Evolutionary conservation across 2,888 invertebrate genomes (phyloP), one percentile per base, ranked within the genome.

Genomic region (Cremastobaeus sp.): DNA sequence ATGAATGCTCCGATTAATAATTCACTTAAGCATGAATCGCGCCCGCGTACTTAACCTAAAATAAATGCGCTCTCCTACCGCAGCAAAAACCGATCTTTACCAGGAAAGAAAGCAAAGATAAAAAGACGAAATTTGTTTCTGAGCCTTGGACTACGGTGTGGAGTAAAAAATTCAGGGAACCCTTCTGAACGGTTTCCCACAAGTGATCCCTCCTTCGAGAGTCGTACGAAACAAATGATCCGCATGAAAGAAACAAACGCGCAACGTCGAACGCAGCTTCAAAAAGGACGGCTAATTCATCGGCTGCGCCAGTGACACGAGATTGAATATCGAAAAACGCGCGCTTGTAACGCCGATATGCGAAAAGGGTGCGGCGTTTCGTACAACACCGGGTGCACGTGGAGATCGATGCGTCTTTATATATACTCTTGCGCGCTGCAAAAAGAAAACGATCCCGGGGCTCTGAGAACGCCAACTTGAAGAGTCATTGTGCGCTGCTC

Each of bases 381-480:
- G 59, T 59, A 60, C 43, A 60, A 69, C 57, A 69, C 59, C 59
- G 59, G 52, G 52, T 69, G 69, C 60, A 60, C 43, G 43, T 21
- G 25, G 45, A 70, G 64, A 70, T 71, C 71, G 65, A 71, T 71
- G 71, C 57, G 65, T 59, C 59, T 71, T 65, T 71, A 65, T n/a
- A n/a, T n/a, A n/a, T 62, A 71, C 50, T 70, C 55, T 37, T 47
- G 41, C 47, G 57, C 32, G 18, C 20, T 9, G 57, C 21, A 64
- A 71, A 57, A 64, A 64, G 50, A 57, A 64, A 48, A 50, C 39
- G 52, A 68, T 52, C 37, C 47, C 34, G 25, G 32, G 11, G 52
- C 50, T 57, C 50, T 43, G 52, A 65, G 65, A 62, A 59, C 59
- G 64, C 34, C 21, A 71, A 71, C 59, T 65, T 52, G 52, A 65